Evolutionary conservation across 2,888 invertebrate species (phyloP).

Genomic region (Drosophila maculinotata): DNA sequence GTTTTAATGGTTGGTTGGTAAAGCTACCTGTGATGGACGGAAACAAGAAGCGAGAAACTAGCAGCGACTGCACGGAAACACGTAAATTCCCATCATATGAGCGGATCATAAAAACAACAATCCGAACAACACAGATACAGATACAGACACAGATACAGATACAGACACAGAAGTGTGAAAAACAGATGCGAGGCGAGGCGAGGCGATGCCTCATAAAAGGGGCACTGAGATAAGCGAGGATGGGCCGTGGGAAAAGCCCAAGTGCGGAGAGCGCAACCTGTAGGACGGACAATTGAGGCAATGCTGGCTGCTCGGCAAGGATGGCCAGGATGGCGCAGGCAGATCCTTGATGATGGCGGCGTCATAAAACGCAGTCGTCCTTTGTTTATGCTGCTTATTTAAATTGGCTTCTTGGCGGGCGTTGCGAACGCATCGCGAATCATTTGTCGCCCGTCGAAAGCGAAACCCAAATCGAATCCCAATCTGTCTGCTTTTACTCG

Average conservation of each 20-base stretch:
- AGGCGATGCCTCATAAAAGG: slow-evolving; percentile 63
- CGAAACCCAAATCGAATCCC: slow-evolving; percentile 4
- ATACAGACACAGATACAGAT: too few species aligned
- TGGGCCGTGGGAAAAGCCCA: slow-evolving; percentile 74
- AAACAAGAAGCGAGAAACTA: too few species aligned
- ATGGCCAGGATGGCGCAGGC: too few species aligned
- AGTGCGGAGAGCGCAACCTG: slow-evolving; percentile 28
- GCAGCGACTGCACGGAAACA: slow-evolving; percentile 21
- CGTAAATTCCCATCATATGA: slow-evolving; percentile 71
- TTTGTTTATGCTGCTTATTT: slow-evolving; percentile 82
- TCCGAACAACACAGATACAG: too few species aligned
- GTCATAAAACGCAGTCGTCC: slow-evolving; percentile 62
- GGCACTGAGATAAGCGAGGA: slow-evolving; percentile 47
- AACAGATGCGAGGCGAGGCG: slow-evolving; percentile 51
- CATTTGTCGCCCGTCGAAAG: neutral
- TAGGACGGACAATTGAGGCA: too few species aligned
- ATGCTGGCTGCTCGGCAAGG: too few species aligned
- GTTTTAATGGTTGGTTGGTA: too few species aligned
- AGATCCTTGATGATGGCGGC: slow-evolving; percentile 22
- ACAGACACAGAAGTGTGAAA: slow-evolving; percentile 55
- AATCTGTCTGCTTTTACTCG: too few species aligned
- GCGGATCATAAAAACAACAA: slow-evolving; percentile 1
- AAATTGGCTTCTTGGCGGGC: slow-evolving; percentile 81
- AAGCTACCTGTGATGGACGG: too few species aligned
- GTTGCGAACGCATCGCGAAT: slow-evolving; percentile 38